phyloP scores from a whole-genome alignment of 2,797 vertebrate species.

The Ambastaia sidthimunki region DNA sequence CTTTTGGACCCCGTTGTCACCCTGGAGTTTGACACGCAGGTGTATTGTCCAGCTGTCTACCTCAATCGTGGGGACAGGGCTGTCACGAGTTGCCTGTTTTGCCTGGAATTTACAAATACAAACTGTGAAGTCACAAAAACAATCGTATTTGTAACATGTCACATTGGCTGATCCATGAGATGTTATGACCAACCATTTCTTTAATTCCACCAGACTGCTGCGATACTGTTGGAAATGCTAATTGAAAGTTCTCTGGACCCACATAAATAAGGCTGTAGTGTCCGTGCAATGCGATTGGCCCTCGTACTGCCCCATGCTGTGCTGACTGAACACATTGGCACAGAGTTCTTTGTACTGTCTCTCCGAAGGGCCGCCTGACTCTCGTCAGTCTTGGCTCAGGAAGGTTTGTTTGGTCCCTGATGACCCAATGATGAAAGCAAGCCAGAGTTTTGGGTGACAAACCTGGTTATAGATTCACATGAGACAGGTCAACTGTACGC shows the following conservation, averaged over 20 bases:
- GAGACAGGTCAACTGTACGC: slow-evolving; percentile 61
- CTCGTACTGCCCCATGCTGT: slow-evolving; percentile 20
- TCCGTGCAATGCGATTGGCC: slow-evolving; percentile 30
- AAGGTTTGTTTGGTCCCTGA: slow-evolving; percentile 59
- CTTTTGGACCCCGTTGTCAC: slow-evolving; percentile 48
- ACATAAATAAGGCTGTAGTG: slow-evolving; percentile 11
- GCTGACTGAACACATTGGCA: slow-evolving; percentile 51
- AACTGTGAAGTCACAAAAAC: slow-evolving; percentile 33
- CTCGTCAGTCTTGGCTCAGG: slow-evolving; percentile 59
- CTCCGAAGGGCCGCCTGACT: slow-evolving; percentile 44
- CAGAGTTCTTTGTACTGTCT: slow-evolving; percentile 30
- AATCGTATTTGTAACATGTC: background rate
- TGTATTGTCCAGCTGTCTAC: slow-evolving; percentile 61
- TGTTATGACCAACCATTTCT: slow-evolving; percentile 7
- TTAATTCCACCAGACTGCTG: background rate
- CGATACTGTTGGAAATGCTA: slow-evolving; percentile 15
- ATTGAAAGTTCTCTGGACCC: slow-evolving; percentile 22
- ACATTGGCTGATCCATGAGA: background rate
- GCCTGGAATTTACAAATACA: slow-evolving; percentile 42
- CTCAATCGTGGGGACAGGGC: slow-evolving; percentile 40
- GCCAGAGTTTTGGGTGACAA: slow-evolving; percentile 73
- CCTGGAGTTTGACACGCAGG: slow-evolving; percentile 62
- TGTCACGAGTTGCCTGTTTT: slow-evolving; percentile 44
- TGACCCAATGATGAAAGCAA: slow-evolving; percentile 60
- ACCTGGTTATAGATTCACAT: slow-evolving; percentile 57